These are phyloP conservation scores for Mycteria americana DNA, from an alignment of 2,797 vertebrate species.

Conservation along the genomic window DNA sequence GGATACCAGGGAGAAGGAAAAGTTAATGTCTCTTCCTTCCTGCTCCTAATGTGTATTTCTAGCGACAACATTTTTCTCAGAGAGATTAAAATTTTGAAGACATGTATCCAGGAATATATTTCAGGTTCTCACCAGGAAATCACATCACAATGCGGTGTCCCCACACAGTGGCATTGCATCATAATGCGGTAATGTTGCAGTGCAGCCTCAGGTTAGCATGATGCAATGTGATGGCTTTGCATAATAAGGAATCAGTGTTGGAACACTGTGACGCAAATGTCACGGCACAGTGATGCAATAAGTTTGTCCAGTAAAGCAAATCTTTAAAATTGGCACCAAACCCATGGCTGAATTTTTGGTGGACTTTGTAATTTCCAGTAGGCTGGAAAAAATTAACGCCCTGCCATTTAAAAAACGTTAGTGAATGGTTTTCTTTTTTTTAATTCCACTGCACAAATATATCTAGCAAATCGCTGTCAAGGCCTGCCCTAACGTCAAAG, in stretches of 20 bases:
- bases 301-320: not conserved
- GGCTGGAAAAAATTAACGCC: not conserved
- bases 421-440: not conserved
- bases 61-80: not conserved
- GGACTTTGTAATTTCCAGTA: not conserved
- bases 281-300: not conserved
- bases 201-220: not conserved
- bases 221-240: not conserved
- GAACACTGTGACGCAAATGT: not conserved
- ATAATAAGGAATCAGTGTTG: not conserved
- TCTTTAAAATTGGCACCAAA: not conserved
- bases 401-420: not conserved
- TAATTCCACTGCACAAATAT: not conserved
- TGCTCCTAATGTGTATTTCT: not conserved
- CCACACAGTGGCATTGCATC: not conserved
- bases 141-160: not conserved
- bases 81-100: not conserved
- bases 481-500: not conserved
- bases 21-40: not conserved
- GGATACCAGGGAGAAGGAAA: not conserved
- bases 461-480: not conserved
- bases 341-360: not conserved
- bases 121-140: not conserved
- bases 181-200: not conserved
- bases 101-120: rapidly evolving